Evolutionary conservation across 2,888 invertebrate species (phyloP), one percentile per base, ranked within the genome.

Genomic region (Watsonalla binaria): DNA sequence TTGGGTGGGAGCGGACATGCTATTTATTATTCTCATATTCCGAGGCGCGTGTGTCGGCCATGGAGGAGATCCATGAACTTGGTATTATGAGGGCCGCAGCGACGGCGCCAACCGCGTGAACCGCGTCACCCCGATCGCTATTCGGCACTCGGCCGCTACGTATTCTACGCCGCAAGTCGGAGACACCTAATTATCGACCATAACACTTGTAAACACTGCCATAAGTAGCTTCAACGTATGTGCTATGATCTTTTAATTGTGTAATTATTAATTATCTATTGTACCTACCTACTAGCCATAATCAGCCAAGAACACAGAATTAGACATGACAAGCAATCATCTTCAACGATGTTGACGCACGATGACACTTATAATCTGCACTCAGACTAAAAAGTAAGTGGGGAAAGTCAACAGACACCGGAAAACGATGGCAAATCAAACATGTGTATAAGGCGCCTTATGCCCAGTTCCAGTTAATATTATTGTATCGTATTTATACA

Each of bases 51-150:
- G 24, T 24, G 64, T 60, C 68, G 71, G 75, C 68, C 74, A 64
- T 68, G 67, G 65, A 71, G 63, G 56, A 54, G 67, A 65, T 74
- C 86, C 88, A 72, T 86, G 87, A 86, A 87, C 88, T 85, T 87
- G 87, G 53, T 73, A 61, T 73, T 70, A 72, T 63, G 71, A 69
- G 61, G 52, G 33, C 54, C 59, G 58, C 49, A 47, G 51, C 52
- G 51, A 33, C 58, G 57, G 53, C 52, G 53, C 52, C 53, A 55
- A 42, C 9, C 11, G 11, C 42, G 42, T 42, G 42, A 42, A 37
- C 51, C 60, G 58, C 53, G 52, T 48, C 60, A 54, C 53, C 53
- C 51, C 46, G 45, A 9, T 37, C 14, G 11, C 42, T 11, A 24
- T 24, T 42, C 42, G 42, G 11, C 59, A 24, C 42, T 42, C 55